Conservation (phyloP, 2,888 invertebrate species). For the Nineta flava region DNA sequence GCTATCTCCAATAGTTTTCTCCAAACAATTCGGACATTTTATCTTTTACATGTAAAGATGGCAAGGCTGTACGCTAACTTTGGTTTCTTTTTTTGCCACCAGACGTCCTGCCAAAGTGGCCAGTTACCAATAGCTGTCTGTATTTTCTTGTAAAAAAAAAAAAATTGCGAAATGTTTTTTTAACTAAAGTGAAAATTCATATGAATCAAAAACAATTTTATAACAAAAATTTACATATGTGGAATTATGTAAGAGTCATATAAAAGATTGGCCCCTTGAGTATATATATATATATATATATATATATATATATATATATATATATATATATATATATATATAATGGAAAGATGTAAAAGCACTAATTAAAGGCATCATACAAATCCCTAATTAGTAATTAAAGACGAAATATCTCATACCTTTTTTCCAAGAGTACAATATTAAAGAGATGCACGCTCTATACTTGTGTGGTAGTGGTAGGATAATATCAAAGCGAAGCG, state of each 20-base stretch:
- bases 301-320: no score
- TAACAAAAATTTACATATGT: not conserved
- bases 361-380: slow-evolving; percentile 5
- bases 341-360: not conserved
- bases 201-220: not conserved
- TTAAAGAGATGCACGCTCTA: not conserved
- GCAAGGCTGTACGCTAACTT: no score
- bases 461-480: no score
- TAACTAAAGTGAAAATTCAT: not conserved
- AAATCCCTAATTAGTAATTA: slow-evolving; percentile 6
- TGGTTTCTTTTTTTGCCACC: no score
- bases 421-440: not conserved
- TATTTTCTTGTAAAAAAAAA: no score
- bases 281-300: not conserved
- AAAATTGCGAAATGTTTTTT: no score
- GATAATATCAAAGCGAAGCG: not conserved
- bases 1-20: no score
- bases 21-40: no score
- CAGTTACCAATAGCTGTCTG: no score
- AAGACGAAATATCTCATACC: slow-evolving; percentile 1
- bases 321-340: not conserved
- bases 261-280: slow-evolving; percentile 2
- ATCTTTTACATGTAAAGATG: no score
- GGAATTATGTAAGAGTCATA: not conserved
- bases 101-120: no score